Percentiles rank a stretch among this genome's conserved stretches.
phyloP scores from a whole-genome alignment of 2,113 vertebrate genomes.

The Neogobius melanostomus region DNA sequence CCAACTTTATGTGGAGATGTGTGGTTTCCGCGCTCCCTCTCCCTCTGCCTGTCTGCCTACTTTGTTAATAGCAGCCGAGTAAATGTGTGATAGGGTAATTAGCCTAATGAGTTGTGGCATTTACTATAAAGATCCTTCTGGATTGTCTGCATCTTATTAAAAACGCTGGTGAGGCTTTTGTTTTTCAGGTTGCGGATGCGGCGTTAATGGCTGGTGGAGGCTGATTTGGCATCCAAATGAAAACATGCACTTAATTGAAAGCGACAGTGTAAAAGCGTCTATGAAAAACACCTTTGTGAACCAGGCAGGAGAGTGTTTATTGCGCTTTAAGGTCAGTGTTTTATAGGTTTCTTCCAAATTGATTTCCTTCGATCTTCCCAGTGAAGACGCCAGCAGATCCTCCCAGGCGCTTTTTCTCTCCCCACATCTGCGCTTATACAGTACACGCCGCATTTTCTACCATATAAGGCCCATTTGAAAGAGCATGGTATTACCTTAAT shows the following conservation, averaged over 20 bases:
- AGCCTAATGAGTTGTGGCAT: conserved; percentile 75
- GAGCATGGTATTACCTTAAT: neutral
- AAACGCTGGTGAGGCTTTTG: conserved; percentile 50
- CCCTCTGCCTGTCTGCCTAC: conserved; percentile 52
- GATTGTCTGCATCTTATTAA: conserved; percentile 70
- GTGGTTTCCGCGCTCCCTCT: conserved; percentile 54
- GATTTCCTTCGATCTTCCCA: conserved; percentile 24
- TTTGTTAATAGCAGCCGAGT: conserved; percentile 76
- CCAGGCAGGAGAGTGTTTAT: conserved; percentile 24
- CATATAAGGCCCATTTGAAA: neutral
- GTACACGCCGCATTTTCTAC: neutral
- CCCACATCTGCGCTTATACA: conserved; percentile 3
- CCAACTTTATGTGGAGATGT: conserved; percentile 66
- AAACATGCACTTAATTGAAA: conserved; percentile 51
- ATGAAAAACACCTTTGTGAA: conserved; percentile 33
- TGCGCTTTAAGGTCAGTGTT: conserved; percentile 33
- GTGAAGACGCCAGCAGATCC: conserved; percentile 1
- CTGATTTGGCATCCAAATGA: conserved; percentile 33
- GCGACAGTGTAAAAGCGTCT: conserved; percentile 36
- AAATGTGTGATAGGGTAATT: conserved; percentile 77
- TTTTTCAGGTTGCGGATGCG: conserved; percentile 43
- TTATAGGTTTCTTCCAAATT: conserved; percentile 22
- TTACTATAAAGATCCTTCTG: conserved; percentile 72
- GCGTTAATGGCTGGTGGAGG: conserved; percentile 28
- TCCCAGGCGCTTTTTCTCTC: conserved; percentile 1